A percentile compares a stretch with the other conserved stretches of the same genome.
phyloP scores from a whole-genome alignment of 2,113 vertebrate genomes.

The Scalopus aquaticus region DNA sequence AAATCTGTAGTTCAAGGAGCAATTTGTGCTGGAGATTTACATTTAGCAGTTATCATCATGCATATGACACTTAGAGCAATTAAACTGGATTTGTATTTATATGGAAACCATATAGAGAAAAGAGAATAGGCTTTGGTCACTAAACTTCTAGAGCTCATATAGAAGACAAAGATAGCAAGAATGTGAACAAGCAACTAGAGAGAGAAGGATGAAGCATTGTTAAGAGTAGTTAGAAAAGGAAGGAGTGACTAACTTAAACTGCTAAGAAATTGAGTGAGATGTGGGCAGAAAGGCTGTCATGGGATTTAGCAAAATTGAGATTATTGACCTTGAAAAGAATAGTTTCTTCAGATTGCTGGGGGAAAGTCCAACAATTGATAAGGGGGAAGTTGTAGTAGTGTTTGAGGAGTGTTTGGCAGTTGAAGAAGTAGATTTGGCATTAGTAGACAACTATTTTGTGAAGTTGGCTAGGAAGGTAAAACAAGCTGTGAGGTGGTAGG shows the following conservation, averaged over 20 bases:
- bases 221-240: not conserved
- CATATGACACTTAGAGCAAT: not conserved
- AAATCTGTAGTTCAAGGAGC: not conserved
- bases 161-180: not conserved
- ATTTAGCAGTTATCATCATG: not conserved
- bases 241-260: not conserved
- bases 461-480: not conserved
- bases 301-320: not conserved
- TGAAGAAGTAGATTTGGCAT: not conserved
- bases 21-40: not conserved
- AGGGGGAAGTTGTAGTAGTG: not conserved
- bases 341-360: not conserved
- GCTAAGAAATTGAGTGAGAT: not conserved
- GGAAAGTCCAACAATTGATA: no score
- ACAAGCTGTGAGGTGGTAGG: not conserved
- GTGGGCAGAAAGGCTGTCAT: not conserved
- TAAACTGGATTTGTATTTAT: not conserved
- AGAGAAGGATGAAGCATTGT: not conserved
- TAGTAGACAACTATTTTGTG: not conserved
- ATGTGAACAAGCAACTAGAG: not conserved
- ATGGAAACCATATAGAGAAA: not conserved
- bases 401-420: not conserved
- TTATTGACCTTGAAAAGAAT: not conserved
- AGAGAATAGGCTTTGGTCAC: not conserved
- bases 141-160: not conserved